Evolutionary conservation across 30 jellyfish, hydroid and myxozoan genomes (phyloP), one percentile per base, ranked within the genome.

Genomic region (Euphysa ruthae): DNA sequence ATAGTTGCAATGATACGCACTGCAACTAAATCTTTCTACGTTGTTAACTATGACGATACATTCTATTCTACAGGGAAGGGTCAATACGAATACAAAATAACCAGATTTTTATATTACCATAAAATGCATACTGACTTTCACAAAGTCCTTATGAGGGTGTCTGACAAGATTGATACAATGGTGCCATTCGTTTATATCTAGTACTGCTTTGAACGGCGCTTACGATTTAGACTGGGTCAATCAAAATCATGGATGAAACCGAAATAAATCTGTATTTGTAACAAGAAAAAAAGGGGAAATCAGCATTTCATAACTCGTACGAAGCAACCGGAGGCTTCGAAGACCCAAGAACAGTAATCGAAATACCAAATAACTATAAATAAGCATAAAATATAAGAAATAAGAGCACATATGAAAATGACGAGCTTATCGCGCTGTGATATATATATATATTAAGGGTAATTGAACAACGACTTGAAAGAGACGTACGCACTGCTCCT

Each of bases 401-500:
- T 38, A 28, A 4, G 49, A 43, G 43, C 38, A 42, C 62, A 49
- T 15, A n/a, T 15, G 64, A 51, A 7, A 51, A 19, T 22, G 61
- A 38, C 23, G 82, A 61, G 74, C 26, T 61, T 1, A 63, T 74
- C 6, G 82, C n/a, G n/a, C n/a, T n/a, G n/a, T n/a, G n/a, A n/a
- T n/a, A n/a, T n/a, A n/a, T n/a, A n/a, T n/a, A 60, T 18, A 16
- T 60, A n/a, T 24, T 61, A n/a, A n/a, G n/a, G n/a, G n/a, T n/a
- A n/a, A n/a, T n/a, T n/a, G n/a, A n/a, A n/a, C n/a, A n/a, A n/a
- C n/a, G n/a, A 20, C 63, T 74, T 29, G 18, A 61, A 6, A 23
- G 88, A 24, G 88, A 74, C 35, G 82, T 61, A 16, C 29, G 88
- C 43, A 61, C 73, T 14, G 82, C 82, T 19, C 88, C 88, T 1